A percentile compares a stretch with the other conserved stretches of the same genome.
phyloP scores from a whole-genome alignment of 2,888 invertebrate genomes.

The Oxytorus armatus region DNA sequence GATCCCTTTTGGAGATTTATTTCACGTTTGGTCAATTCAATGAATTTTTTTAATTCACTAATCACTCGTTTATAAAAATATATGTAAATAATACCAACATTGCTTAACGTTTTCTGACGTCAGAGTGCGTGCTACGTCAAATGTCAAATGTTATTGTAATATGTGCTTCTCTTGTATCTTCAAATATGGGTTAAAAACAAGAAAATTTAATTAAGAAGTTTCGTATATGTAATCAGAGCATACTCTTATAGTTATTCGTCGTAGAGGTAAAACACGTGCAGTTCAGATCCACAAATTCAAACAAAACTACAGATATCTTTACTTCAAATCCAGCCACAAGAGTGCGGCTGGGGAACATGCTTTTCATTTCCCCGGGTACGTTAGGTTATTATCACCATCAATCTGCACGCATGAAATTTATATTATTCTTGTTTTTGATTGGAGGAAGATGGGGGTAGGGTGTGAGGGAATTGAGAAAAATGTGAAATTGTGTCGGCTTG shows the following conservation, averaged over 20 bases:
- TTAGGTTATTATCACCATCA: not conserved
- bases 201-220: not conserved
- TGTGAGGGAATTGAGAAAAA: not conserved
- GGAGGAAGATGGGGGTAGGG: not conserved
- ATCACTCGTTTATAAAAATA: not conserved
- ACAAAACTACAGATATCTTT: too few relatives aligned
- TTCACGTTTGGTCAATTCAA: not conserved
- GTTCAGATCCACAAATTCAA: too few relatives aligned
- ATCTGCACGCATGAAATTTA: not conserved
- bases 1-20: not conserved
- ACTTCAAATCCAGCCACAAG: too few relatives aligned
- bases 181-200: not conserved
- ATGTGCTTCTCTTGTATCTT: not conserved
- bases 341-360: too few relatives aligned
- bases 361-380: too few relatives aligned
- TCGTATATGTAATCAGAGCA: not conserved
- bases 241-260: not conserved
- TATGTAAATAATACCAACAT: conserved; percentile 46
- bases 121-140: conserved; percentile 1
- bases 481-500: conserved; percentile 5
- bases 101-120: not conserved
- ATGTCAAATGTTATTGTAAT: conserved; percentile 3
- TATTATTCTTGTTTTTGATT: not conserved
- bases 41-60: not conserved
- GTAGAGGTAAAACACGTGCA: too few relatives aligned